Base-by-base conservation (phyloP, 2,113 vertebrate species). In the Hiodon alosoides region DNA sequence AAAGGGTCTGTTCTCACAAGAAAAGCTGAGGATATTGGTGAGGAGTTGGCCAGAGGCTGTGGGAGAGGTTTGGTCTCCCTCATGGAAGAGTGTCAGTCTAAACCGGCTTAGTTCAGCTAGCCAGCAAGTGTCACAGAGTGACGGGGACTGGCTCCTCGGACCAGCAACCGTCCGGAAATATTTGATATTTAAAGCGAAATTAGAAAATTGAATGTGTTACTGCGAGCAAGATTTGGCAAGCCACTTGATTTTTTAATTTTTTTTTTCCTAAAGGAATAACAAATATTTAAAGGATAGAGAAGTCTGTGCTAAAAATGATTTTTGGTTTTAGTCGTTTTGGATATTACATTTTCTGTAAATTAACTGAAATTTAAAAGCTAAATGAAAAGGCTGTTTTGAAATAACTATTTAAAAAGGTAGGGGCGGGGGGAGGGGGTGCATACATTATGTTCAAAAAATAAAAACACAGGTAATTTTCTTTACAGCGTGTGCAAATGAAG, bases 41-140 rank as follows among this genome's bases (percentile, higher is more conserved):
- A 60, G 70, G 62, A 8, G 76, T 77, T 77, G 82, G 83, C 85
- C 85, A 82, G 81, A 69, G 58, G 65, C 69, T 47, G 48, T 72
- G 60, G 81, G 79, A 65, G 76, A 81, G 72, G 77, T 80, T 77
- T 81, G 57, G 69, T 50, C 57, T 76, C 81, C 79, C 76, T 84
- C 60, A 72, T 79, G 83, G 85, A 85, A 83, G 82, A 85, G 85
- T 86, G 89, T 89, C 88, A 83, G 83, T 89, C 87, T 91, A 89
- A 92, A 90, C 85, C 90, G 89, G 91, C 91, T 91, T 91, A 91
- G 90, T 78, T 91, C 85, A 91, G 83, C 90, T 87, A 90, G 88
- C 88, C 90, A 90, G 88, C 79, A 86, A 89, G 88, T 86, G 87
- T 86, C 85, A 85, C 81, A 71, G 84, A 89, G 83, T 87, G 89